Conservation (phyloP, 2,113 vertebrate genomes). For the Sylvilagus bachmani region DNA sequence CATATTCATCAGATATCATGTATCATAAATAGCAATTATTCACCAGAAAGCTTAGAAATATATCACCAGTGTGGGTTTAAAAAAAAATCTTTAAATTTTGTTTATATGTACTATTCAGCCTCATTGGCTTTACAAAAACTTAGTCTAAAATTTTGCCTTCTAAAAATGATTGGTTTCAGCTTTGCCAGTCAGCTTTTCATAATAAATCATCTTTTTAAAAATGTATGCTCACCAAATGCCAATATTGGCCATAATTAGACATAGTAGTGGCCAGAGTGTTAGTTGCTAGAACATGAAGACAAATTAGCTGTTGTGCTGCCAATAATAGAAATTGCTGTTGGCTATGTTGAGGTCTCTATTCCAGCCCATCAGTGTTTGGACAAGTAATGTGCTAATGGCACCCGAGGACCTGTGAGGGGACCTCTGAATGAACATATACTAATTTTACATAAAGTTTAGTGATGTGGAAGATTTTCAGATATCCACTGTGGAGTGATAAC, state of each 20-base stretch:
- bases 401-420: background rate
- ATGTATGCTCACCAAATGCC: background rate
- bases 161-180: background rate
- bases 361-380: background rate
- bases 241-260: background rate
- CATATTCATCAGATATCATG: background rate
- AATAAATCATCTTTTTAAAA: background rate
- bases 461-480: slow-evolving; percentile 1
- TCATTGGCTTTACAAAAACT: background rate
- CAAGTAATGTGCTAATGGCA: background rate
- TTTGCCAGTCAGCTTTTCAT: background rate
- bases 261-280: background rate
- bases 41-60: background rate
- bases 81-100: background rate
- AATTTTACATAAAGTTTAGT: slow-evolving; percentile 53
- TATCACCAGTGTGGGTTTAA: background rate
- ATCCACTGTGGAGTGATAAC: background rate
- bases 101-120: background rate
- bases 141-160: background rate
- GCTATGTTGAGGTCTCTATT: background rate
- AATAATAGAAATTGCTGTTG: background rate
- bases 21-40: background rate
- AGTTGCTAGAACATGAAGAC: slow-evolving; percentile 41
- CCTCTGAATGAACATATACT: background rate
- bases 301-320: slow-evolving; percentile 21